Evolutionary conservation across 2,797 vertebrate genomes (phyloP), one percentile per base, ranked within the genome.

Genomic region (Labroides dimidiatus): DNA sequence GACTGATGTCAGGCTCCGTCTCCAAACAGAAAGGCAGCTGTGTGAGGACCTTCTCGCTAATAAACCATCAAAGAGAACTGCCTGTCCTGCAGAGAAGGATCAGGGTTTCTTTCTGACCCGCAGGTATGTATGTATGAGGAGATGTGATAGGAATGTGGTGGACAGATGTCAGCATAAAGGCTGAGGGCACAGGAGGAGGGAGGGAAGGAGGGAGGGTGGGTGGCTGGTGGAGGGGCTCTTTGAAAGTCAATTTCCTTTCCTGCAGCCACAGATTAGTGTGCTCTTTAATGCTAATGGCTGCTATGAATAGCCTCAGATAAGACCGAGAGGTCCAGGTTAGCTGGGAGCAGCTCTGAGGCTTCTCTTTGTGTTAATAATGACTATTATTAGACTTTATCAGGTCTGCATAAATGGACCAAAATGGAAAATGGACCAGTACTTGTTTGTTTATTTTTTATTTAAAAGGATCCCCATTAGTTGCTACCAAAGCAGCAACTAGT

Each of bases 111-210:
- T 71, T n/a, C 54, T 17, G 56, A 62, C 20, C 49, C 65, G 68
- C 82, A 85, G 82, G 82, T 85, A 82, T 79, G 45, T 54, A 80
- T 82, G 69, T 54, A 80, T 82, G 69, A 81, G 75, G 78, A 76
- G 67, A 80, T 57, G 66, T 65, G 76, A 62, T 37, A 78, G 84
- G 56, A 64, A 85, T 89, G 83, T 49, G 74, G 84, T 69, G 66
- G 84, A 83, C 87, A 89, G 78, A 90, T 87, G 86, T 84, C 84
- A 77, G 65, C 89, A 87, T 86, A 91, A 92, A 92, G 87, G 85
- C 59, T 66, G 55, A 71, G 85, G 80, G 89, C 78, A 72, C 69
- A 77, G 87, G 88, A 72, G 70, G 68, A 84, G 81, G 83, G 91
- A 89, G 86, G 73, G 27, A 59, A 8, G 45, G 61, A 27, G 44